Conservation (phyloP, 2,888 invertebrate species). For the Pterobdella sp. region DNA sequence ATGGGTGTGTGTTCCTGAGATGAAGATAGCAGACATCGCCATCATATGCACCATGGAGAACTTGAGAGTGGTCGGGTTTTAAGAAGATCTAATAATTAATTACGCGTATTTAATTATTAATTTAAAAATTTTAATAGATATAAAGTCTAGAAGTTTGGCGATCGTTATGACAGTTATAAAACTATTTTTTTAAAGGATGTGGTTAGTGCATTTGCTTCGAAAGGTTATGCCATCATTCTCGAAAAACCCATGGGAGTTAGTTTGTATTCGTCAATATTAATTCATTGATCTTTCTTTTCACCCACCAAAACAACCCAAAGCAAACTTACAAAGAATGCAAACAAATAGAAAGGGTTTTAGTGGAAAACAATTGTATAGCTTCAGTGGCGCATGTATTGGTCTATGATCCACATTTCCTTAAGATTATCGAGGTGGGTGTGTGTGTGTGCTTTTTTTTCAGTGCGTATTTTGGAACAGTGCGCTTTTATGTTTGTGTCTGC, state of each 20-base stretch:
- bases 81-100: background rate
- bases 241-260: constrained; percentile 26
- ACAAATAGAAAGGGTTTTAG: constrained; percentile 4
- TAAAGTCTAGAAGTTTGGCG: background rate
- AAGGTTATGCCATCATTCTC: constrained; percentile 25
- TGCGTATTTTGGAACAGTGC: background rate
- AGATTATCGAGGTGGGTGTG: constrained; percentile 22
- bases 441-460: background rate
- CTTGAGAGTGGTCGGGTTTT: constrained; percentile 16
- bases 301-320: background rate
- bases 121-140: background rate
- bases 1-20: constrained; percentile 24
- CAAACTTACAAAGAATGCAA: constrained; percentile 22
- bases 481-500: background rate
- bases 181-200: constrained; percentile 9
- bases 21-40: constrained; percentile 26
- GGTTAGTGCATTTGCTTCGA: constrained; percentile 12
- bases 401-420: constrained; percentile 23
- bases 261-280: background rate
- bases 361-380: background rate
- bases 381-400: constrained; percentile 19
- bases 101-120: background rate
- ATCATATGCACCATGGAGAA: constrained; percentile 27
- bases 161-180: background rate
- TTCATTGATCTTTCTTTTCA: background rate